Evolutionary conservation across 2,113 vertebrate species (phyloP).

Genomic region (Raja brachyura): DNA sequence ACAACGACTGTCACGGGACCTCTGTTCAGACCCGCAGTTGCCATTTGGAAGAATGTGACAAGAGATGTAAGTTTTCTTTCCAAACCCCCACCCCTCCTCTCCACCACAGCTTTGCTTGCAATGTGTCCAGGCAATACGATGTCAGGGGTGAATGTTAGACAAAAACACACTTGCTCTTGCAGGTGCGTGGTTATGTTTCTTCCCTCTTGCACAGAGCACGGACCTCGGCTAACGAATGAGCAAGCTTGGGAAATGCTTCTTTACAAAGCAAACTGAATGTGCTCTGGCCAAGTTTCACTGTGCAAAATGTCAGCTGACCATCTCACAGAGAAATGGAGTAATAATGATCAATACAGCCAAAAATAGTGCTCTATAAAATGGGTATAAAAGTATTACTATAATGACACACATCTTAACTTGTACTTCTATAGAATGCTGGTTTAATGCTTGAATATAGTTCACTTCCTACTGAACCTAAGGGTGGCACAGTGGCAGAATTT

Average conservation of each 20-base stretch:
- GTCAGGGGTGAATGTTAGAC: not conserved
- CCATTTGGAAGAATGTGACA: constrained; percentile 90
- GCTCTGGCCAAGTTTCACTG: not conserved
- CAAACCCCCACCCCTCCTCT: not conserved
- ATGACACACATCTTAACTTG: not conserved
- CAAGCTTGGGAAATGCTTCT: not conserved
- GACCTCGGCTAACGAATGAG: not conserved
- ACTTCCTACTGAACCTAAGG: not conserved
- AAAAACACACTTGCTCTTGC: not conserved
- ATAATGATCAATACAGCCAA: not conserved
- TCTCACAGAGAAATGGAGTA: not conserved
- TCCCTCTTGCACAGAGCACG: not conserved
- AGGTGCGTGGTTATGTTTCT: not conserved
- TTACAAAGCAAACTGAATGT: not conserved
- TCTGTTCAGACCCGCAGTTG: constrained; percentile 96
- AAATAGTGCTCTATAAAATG: not conserved
- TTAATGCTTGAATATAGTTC: not conserved
- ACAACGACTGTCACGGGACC: constrained; percentile 87
- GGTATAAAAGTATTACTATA: not conserved
- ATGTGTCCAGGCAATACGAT: not conserved
- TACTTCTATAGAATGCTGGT: not conserved
- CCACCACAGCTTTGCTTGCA: not conserved
- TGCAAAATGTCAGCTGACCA: not conserved
- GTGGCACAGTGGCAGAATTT: no score
- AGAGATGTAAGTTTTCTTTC: constrained; percentile 76